These are phyloP conservation scores for Hesperophylax magnus DNA, from an alignment of 1,140 invertebrate species.

Conservation along the genomic window DNA sequence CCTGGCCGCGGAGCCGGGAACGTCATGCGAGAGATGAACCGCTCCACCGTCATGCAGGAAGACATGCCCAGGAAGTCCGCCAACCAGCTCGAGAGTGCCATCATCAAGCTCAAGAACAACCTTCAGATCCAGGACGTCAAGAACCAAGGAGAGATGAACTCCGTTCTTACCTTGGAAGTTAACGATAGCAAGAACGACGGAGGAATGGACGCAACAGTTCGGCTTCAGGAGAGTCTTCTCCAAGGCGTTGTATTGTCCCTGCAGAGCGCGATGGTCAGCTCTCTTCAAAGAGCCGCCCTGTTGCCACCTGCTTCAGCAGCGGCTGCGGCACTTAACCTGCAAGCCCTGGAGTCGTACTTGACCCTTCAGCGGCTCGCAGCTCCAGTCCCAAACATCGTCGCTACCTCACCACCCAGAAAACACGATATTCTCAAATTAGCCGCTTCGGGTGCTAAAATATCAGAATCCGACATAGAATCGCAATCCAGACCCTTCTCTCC, in stretches of 20 bases:
- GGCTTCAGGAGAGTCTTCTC: constrained; percentile 73
- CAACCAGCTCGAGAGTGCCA: constrained; percentile 68
- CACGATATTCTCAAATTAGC: constrained; percentile 73
- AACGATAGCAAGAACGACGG: constrained; percentile 61
- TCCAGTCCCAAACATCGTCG: constrained; percentile 63
- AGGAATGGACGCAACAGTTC: constrained; percentile 64
- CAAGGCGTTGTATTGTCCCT: constrained; percentile 81
- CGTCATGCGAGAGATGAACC: constrained; percentile 15
- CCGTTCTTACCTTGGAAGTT: constrained; percentile 63
- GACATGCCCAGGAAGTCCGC: constrained; percentile 66
- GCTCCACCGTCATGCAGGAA: constrained; percentile 47
- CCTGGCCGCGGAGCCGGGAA: constrained; percentile 4
- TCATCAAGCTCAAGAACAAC: constrained; percentile 70
- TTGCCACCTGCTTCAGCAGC: constrained; percentile 83
- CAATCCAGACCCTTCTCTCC: constrained; percentile 63
- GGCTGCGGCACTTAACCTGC: constrained; percentile 83
- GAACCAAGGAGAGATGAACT: constrained; percentile 63
- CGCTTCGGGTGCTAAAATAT: constrained; percentile 71
- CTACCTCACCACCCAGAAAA: constrained; percentile 61
- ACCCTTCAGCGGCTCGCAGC: constrained; percentile 80
- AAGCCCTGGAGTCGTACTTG: constrained; percentile 87
- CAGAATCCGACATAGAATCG: constrained; percentile 71
- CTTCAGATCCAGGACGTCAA: constrained; percentile 69
- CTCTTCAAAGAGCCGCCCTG: constrained; percentile 81
- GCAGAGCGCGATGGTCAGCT: constrained; percentile 83